These are phyloP conservation scores for Stenodema calcarata DNA, from an alignment of 2,888 invertebrate genomes.

Conservation along the genomic window DNA sequence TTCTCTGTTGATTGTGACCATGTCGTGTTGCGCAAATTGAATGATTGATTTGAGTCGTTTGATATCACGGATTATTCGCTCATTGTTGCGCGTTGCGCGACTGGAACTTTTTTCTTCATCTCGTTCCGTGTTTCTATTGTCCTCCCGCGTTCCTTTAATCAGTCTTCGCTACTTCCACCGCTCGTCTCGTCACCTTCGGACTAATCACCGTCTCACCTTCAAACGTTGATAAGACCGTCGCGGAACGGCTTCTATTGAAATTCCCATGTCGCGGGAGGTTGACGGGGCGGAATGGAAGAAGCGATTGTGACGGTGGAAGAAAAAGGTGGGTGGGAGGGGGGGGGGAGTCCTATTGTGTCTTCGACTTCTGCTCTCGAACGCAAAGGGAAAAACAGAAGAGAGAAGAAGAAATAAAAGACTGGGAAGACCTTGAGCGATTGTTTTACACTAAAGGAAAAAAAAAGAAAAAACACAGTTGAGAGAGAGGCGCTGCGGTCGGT, in stretches of 20 bases:
- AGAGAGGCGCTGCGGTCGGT: background rate
- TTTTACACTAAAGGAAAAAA: slow-evolving; percentile 9
- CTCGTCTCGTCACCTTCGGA: background rate
- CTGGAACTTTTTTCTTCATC: too few species aligned
- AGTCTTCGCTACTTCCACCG: background rate
- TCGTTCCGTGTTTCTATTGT: too few species aligned
- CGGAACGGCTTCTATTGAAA: background rate
- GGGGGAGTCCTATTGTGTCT: background rate
- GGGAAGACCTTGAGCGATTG: slow-evolving; percentile 22
- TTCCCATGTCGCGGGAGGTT: background rate
- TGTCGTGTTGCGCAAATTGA: too few species aligned
- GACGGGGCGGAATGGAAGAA: background rate
- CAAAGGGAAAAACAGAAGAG: background rate
- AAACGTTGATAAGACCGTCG: background rate
- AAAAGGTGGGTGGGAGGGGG: background rate
- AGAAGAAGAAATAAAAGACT: background rate
- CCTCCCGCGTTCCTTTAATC: background rate
- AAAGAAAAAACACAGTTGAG: too few species aligned
- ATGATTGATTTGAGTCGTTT: too few species aligned
- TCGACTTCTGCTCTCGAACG: background rate
- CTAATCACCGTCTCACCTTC: background rate
- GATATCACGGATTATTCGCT: too few species aligned
- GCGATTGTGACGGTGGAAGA: background rate
- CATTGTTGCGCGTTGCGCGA: too few species aligned
- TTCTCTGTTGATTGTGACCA: too few species aligned